Base-by-base conservation (phyloP, 2,888 invertebrate genomes). In the Pyrgus malvae region DNA sequence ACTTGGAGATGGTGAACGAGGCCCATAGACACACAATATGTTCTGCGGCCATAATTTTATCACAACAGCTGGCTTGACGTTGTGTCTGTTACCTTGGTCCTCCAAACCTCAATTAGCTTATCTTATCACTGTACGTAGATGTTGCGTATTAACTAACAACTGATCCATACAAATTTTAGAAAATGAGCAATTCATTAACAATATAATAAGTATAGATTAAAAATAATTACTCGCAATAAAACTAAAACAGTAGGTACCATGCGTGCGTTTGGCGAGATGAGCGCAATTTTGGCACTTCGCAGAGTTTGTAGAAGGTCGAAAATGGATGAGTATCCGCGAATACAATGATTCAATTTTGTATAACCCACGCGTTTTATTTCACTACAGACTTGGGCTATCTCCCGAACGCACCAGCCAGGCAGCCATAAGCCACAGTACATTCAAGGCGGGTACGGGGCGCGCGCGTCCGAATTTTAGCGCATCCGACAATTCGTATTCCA, bases 321-420 rank as follows among this genome's bases (percentile, higher is more conserved):
- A 67, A 69, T 64, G 73, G 58, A 61, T 58, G 16, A 23, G 51
- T 37, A 37, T 38, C 51, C 48, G 50, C 48, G 59, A 61, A 64
- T 64, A 63, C 64, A 69, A 66, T 72, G 68, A 72, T 72, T 70
- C 69, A 71, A 69, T 69, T 65, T 69, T 64, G 37, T 37, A 53
- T 61, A 78, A 67, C 82, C 81, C 83, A 85, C 84, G 83, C 83
- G 73, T 76, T 80, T 80, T 73, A 69, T 74, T 80, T 80, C 78
- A 74, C 69, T 68, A 72, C 65, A 66, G 74, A 74, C 69, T 71
- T 72, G 61, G 70, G 61, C 69, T 75, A 72, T 74, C 76, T 79
- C 75, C 70, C 68, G 66, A 70, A 65, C 73, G 67, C 78, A 74
- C 83, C 38, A 37, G 9, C 17, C 35, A n/a, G n/a, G n/a, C n/a